Percentiles rank a stretch among this genome's conserved stretches.
These are phyloP conservation scores for Portunus trituberculatus DNA, from an alignment of 1,140 invertebrate species.

Conservation along the genomic window DNA sequence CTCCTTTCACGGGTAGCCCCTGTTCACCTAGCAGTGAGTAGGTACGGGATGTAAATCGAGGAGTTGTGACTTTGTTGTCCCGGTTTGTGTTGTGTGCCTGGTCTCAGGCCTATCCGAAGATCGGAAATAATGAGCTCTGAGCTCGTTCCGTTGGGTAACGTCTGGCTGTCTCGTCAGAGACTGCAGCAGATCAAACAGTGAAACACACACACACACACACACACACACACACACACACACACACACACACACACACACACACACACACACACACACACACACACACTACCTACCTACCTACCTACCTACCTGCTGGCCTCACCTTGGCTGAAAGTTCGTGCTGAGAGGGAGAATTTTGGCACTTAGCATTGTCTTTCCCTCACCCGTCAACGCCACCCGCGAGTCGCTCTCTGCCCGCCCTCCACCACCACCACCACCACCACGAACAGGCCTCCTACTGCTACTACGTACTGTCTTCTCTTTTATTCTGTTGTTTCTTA, in stretches of 20 bases:
- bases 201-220: slow-evolving; percentile 18
- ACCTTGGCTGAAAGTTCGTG: background rate
- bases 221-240: slow-evolving; percentile 11
- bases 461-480: background rate
- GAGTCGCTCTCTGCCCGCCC: background rate
- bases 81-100: too few relatives aligned
- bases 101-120: too few relatives aligned
- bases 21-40: too few relatives aligned
- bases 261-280: slow-evolving; percentile 17
- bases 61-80: too few relatives aligned
- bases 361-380: background rate
- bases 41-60: too few relatives aligned
- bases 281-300: background rate
- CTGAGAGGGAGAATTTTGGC: background rate
- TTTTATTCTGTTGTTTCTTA: too few relatives aligned
- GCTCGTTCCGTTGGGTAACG: too few relatives aligned
- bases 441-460: background rate
- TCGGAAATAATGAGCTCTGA: too few relatives aligned
- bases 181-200: too few relatives aligned
- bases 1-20: too few relatives aligned
- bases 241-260: slow-evolving; percentile 20
- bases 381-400: background rate
- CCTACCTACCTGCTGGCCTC: background rate
- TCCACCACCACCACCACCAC: background rate
- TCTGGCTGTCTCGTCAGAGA: too few relatives aligned